Percentiles rank a stretch among this genome's conserved stretches.
These are phyloP conservation scores for Myopa tessellatipennis DNA, from an alignment of 2,888 invertebrate species.

Conservation along the genomic window DNA sequence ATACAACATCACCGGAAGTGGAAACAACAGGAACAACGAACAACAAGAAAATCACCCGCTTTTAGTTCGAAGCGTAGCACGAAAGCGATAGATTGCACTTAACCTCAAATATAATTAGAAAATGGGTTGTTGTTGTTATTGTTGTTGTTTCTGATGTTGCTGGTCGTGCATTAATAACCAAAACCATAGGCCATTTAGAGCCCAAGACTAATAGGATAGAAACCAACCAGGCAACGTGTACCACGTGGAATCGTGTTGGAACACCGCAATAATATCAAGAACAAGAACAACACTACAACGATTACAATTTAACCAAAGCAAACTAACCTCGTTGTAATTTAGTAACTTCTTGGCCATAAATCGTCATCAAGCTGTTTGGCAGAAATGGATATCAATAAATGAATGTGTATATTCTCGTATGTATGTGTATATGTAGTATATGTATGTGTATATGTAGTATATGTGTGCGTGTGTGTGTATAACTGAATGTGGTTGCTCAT, in stretches of 20 bases:
- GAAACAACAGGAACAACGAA: neutral
- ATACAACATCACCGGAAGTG: neutral
- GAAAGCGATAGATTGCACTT: slow-evolving; percentile 19
- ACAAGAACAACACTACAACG: neutral
- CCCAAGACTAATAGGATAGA: slow-evolving; percentile 6
- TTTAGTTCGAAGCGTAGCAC: neutral
- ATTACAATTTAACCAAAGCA: neutral
- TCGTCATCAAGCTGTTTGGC: neutral
- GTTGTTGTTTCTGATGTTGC: neutral
- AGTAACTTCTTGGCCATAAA: slow-evolving; percentile 34
- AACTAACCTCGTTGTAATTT: slow-evolving; percentile 20
- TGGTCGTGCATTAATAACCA: neutral
- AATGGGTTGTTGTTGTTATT: slow-evolving; percentile 5
- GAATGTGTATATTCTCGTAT: neutral
- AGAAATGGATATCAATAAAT: neutral
- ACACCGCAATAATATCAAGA: neutral
- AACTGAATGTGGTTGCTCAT: too few species aligned
- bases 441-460: neutral
- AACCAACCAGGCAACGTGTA: neutral
- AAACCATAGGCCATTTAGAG: neutral
- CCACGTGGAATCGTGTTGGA: neutral
- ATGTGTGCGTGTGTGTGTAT: too few species aligned
- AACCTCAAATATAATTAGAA: slow-evolving; percentile 37
- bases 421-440: neutral
- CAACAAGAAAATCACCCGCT: neutral